Percentiles rank a stretch among this genome's conserved stretches.
These are phyloP conservation scores for Protobothrops flavoviridis DNA, from an alignment of 2,113 vertebrate species.

Conservation along the genomic window DNA sequence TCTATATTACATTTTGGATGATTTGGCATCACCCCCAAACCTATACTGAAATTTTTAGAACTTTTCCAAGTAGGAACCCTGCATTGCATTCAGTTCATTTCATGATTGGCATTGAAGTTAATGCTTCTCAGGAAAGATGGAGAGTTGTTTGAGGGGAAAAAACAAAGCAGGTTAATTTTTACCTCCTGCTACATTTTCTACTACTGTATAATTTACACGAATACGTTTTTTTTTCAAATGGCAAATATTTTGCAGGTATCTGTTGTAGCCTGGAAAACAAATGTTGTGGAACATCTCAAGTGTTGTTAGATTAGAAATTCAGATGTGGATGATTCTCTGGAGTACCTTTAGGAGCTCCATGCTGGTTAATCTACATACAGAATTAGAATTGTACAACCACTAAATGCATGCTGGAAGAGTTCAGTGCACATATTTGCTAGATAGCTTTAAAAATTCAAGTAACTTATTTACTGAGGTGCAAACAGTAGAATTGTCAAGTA, in stretches of 20 bases:
- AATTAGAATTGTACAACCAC: neutral
- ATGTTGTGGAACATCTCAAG: neutral
- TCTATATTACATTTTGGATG: neutral
- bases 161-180: neutral
- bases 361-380: neutral
- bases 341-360: neutral
- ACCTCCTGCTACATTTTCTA: neutral
- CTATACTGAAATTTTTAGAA: neutral
- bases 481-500: neutral
- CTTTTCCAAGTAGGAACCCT: neutral
- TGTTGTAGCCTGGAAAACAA: neutral
- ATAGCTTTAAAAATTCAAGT: neutral
- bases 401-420: neutral
- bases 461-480: neutral
- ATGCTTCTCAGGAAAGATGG: neutral
- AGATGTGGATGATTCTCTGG: neutral
- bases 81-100: neutral
- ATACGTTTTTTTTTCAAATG: neutral
- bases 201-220: neutral
- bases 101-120: neutral
- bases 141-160: neutral
- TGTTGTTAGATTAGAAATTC: neutral
- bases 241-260: neutral
- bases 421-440: neutral
- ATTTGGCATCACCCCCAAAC: neutral